These are phyloP conservation scores for Girardia tigrina DNA, from an alignment of 2,888 invertebrate genomes.

Conservation along the genomic window DNA sequence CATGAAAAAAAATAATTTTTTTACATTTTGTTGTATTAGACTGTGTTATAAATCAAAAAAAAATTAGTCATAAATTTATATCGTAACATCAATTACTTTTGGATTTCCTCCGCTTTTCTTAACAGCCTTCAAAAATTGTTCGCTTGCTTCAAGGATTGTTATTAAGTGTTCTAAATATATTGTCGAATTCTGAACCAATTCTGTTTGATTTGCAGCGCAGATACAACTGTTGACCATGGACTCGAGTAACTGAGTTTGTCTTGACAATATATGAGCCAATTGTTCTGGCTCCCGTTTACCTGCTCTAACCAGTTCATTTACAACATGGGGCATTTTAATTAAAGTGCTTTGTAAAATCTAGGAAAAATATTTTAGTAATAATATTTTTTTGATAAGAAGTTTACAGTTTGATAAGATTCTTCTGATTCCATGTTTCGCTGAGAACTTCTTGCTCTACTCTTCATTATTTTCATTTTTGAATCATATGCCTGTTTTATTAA, in stretches of 20 bases:
- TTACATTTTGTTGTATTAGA: no score
- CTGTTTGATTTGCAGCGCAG: constrained; percentile 29
- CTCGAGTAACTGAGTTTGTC: neutral
- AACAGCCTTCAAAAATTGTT: constrained; percentile 68
- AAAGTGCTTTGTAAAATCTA: constrained; percentile 2
- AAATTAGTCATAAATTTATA: no score
- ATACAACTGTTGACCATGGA: constrained; percentile 29
- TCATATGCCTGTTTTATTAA: neutral
- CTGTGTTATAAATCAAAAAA: no score
- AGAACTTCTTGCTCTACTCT: neutral
- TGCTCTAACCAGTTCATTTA: neutral
- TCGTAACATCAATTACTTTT: no score
- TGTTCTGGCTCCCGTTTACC: constrained; percentile 27
- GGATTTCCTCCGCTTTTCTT: constrained; percentile 85
- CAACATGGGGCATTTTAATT: neutral
- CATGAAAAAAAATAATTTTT: no score
- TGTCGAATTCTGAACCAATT: neutral
- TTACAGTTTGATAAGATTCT: constrained; percentile 12
- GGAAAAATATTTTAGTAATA: neutral
- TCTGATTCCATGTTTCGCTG: neutral
- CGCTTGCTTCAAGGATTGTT: constrained; percentile 79
- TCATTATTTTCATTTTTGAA: constrained; percentile 14
- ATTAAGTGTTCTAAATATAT: constrained; percentile 66
- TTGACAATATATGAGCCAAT: neutral
- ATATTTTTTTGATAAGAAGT: neutral